Conservation (phyloP, 35 echinoderm and acorn worm genomes). For the Acanthaster planci region DNA sequence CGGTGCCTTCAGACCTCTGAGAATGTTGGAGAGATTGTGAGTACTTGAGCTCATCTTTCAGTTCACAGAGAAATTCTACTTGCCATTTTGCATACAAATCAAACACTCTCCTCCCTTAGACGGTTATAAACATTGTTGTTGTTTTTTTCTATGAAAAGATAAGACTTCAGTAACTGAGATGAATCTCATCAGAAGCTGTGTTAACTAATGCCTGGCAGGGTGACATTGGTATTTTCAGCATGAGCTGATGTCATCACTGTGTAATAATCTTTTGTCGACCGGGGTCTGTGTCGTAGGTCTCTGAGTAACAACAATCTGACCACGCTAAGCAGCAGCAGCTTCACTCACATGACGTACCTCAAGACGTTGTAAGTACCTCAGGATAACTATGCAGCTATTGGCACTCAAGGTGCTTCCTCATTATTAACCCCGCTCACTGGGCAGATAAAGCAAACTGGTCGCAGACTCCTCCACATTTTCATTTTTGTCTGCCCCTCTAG, state of each 20-base stretch:
- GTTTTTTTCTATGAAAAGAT: too few species aligned
- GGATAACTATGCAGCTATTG: too few species aligned
- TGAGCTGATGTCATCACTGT: neutral
- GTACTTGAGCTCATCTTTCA: conserved; percentile 7
- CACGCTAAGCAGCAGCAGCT: conserved; percentile 85
- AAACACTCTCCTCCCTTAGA: too few species aligned
- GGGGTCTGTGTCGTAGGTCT: conserved; percentile 57
- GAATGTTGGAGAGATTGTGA: conserved; percentile 85
- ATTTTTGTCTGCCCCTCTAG: too few species aligned
- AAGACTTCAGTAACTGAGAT: too few species aligned
- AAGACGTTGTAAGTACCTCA: conserved; percentile 86
- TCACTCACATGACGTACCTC: conserved; percentile 92
- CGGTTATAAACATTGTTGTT: too few species aligned
- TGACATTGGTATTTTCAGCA: neutral
- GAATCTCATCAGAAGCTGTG: too few species aligned
- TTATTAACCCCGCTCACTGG: too few species aligned
- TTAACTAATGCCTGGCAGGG: neutral
- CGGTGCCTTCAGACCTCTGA: conserved; percentile 75
- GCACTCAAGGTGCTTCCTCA: too few species aligned
- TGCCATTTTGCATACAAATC: neutral
- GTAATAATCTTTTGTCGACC: neutral
- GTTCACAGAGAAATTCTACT: neutral
- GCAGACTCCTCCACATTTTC: too few species aligned
- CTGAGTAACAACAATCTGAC: conserved; percentile 97
- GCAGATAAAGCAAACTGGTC: too few species aligned